Conservation (phyloP, 2,888 invertebrate genomes). For the Brenthis hecate region DNA sequence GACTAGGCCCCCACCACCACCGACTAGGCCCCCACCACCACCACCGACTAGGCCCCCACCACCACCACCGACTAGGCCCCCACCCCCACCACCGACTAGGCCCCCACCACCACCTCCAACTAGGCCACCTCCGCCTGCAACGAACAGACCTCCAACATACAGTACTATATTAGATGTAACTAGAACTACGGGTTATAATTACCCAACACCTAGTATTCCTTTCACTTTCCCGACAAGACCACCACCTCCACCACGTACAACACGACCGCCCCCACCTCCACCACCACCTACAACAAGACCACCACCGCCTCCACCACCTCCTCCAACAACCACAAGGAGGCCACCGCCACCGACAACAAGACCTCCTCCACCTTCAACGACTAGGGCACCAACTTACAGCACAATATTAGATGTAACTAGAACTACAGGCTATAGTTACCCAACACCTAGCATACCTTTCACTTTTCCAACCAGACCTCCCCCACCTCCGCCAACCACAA, state of each 20-base stretch:
- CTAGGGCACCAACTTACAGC: constrained; percentile 22
- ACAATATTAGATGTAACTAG: constrained; percentile 31
- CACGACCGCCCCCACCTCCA: constrained; percentile 23
- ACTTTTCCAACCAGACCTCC: constrained; percentile 33
- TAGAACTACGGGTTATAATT: constrained; percentile 53
- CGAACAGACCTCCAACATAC: constrained; percentile 18
- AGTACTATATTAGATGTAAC: constrained; percentile 16
- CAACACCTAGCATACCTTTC: constrained; percentile 41
- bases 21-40: constrained; percentile 28
- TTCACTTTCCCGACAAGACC: constrained; percentile 23
- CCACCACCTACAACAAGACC: constrained; percentile 19
- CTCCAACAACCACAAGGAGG: constrained; percentile 13
- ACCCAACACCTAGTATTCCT: constrained; percentile 48
- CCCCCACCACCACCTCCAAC: constrained; percentile 33
- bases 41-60: constrained; percentile 26
- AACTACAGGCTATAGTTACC: constrained; percentile 45
- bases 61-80: constrained; percentile 20
- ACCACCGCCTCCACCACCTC: constrained; percentile 22
- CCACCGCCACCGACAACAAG: constrained; percentile 11
- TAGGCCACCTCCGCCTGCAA: constrained; percentile 14
- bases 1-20: constrained; percentile 24
- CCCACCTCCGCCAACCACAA: constrained; percentile 25
- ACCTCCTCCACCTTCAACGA: constrained; percentile 15
- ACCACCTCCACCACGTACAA: constrained; percentile 23
- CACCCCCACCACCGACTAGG: constrained; percentile 26